Conservation (phyloP, 2,113 vertebrate genomes). For the human (Homo sapiens) region GRCh38 chr2:106530001-106530500, state of each 20-base stretch:
- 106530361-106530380: too few species aligned
- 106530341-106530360: background rate
- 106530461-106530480: too few species aligned
- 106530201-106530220: background rate
- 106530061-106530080: background rate
- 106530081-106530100: background rate
- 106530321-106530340: background rate
- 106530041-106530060: background rate
- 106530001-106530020: background rate
- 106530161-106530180: too few species aligned
- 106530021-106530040: background rate
- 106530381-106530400: too few species aligned
- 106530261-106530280: background rate
- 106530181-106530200: background rate
- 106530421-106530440: too few species aligned
- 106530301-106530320: background rate
- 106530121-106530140: background rate
- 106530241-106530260: background rate
- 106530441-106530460: too few species aligned
- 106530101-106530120: rapidly evolving
- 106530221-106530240: background rate
- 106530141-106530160: background rate
- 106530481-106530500: too few species aligned
- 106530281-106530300: background rate
- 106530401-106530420: too few species aligned